Base-by-base conservation (phyloP, 2,888 invertebrate species). In the Tiliacea aurago region DNA sequence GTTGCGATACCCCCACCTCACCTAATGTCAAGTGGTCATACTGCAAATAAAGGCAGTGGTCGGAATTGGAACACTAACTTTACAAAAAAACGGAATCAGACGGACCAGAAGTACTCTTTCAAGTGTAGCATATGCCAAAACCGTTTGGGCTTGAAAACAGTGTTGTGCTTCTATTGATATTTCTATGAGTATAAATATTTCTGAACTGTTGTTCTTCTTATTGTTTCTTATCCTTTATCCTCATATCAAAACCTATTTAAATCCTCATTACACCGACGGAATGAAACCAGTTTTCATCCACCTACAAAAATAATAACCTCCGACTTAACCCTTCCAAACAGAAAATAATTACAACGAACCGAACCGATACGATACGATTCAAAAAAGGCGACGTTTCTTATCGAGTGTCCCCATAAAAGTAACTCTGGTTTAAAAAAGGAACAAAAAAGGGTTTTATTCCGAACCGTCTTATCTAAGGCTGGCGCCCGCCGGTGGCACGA, bases 401-500 rank as follows among this genome's bases (percentile, higher is more conserved):
- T 89, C 88, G 84, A 82, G 63, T 89, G 88, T 89, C 87, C 84
- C 84, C 83, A 83, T 85, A 85, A 88, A 87, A 87, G 84, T 84
- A 86, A 86, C 81, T 82, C 81, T 80, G 87, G 78, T 81, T 79
- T 62, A 53, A 84, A 86, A 86, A 85, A 81, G 69, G 67, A 81
- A 83, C 75, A 81, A 78, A 87, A 78, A 70, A 67, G 45, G 84
- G 76, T 69, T 76, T 81, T 81, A 85, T 82, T 76, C 73, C 84
- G 78, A 76, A 80, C 67, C 72, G 74, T 81, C 56, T 89, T 89
- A 89, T 89, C 89, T 86, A 75, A 73, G 81, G 75, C 41, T 89
- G 89, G 89, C 89, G 89, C 89, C 89, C 89, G 89, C 89, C 89
- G 90, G 88, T 89, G 89, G 89, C 86, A 89, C 82, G 84, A 84